phyloP scores from a whole-genome alignment of 2,113 vertebrate genomes.

The Saccopteryx leptura region DNA sequence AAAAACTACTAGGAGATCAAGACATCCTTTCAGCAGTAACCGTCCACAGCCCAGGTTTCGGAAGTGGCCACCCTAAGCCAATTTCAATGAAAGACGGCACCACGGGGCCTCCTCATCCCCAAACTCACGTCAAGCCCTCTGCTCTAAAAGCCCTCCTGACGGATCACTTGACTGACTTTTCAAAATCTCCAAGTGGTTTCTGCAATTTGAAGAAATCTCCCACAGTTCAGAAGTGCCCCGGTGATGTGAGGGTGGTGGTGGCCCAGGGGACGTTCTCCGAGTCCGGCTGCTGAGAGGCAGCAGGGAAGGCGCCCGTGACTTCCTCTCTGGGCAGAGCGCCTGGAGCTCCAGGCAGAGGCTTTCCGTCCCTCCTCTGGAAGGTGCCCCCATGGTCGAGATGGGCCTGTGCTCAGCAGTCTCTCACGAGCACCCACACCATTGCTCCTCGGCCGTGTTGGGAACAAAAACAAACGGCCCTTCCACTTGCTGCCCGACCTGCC shows the following conservation, averaged over 20 bases:
- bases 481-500: neutral
- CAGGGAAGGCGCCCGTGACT: neutral
- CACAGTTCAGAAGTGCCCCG: neutral
- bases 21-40: neutral
- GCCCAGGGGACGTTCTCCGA: neutral
- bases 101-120: neutral
- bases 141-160: neutral
- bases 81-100: neutral
- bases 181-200: neutral
- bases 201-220: neutral
- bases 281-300: neutral
- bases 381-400: neutral
- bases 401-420: neutral
- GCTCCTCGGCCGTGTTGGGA: neutral
- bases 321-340: neutral
- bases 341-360: neutral
- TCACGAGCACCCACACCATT: neutral
- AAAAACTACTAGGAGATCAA: neutral
- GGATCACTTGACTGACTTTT: constrained; percentile 11
- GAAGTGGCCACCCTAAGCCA: neutral
- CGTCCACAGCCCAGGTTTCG: neutral
- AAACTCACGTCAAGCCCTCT: neutral
- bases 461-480: neutral
- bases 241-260: neutral
- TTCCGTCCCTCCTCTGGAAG: constrained; percentile 7